A percentile compares a stretch with the other conserved stretches of the same genome.
phyloP scores from a whole-genome alignment of 2,797 vertebrate genomes.

The Chelon auratus region DNA sequence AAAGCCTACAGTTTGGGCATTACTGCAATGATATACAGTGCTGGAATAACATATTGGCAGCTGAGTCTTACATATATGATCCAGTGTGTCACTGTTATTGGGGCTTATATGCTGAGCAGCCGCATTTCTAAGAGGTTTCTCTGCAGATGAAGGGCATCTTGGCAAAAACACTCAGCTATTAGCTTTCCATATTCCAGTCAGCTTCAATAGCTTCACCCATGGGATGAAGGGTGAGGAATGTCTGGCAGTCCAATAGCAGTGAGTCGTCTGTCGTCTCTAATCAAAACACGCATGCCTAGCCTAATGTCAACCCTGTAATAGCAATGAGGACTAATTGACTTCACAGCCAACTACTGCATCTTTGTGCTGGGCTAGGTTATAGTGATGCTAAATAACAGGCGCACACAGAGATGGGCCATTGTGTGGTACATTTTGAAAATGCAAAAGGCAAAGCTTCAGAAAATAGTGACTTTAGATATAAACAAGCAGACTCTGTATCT shows the following conservation, averaged over 20 bases:
- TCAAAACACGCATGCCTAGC: slow-evolving; percentile 80
- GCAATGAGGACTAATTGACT: slow-evolving; percentile 83
- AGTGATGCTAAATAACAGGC: slow-evolving; percentile 67
- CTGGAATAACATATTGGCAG: slow-evolving; percentile 74
- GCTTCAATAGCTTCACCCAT: slow-evolving; percentile 77
- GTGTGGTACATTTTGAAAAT: slow-evolving; percentile 37
- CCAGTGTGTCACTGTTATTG: slow-evolving; percentile 62
- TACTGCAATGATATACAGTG: slow-evolving; percentile 76
- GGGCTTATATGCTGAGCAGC: slow-evolving; percentile 56
- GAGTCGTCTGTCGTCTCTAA: slow-evolving; percentile 82
- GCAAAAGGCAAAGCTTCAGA: slow-evolving; percentile 27
- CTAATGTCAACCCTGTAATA: slow-evolving; percentile 82
- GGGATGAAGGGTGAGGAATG: slow-evolving; percentile 81
- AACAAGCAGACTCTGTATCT: slow-evolving; percentile 6
- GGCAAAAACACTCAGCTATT: slow-evolving; percentile 76
- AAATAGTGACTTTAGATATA: slow-evolving; percentile 35
- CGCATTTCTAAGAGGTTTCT: slow-evolving; percentile 67
- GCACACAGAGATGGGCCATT: slow-evolving; percentile 34
- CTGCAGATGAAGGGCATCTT: slow-evolving; percentile 76
- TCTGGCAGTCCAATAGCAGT: slow-evolving; percentile 77
- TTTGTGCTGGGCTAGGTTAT: slow-evolving; percentile 66
- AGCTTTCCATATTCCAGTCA: slow-evolving; percentile 81
- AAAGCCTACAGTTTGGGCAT: slow-evolving; percentile 78
- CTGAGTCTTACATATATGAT: slow-evolving; percentile 61
- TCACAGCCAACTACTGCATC: slow-evolving; percentile 77